Percentiles rank a stretch among this genome's conserved stretches.
Evolutionary conservation across 2,888 invertebrate genomes (phyloP).

Genomic region (Melanostoma scalare): DNA sequence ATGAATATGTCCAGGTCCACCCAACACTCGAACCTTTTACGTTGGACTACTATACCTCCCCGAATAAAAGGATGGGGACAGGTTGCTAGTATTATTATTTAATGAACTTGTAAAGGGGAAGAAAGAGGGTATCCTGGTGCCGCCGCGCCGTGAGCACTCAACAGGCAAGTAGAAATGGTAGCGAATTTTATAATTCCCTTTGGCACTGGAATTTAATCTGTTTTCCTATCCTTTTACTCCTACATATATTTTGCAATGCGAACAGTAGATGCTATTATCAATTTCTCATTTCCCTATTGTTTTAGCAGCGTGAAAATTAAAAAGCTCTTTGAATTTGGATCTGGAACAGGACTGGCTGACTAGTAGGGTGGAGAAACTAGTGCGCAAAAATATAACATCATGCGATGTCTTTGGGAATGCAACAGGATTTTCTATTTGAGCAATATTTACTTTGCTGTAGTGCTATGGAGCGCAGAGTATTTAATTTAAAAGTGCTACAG

Average conservation of each 20-base stretch:
- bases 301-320: slow-evolving; percentile 55
- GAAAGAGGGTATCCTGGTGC: not conserved
- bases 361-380: too few relatives aligned
- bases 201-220: slow-evolving; percentile 66
- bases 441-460: too few relatives aligned
- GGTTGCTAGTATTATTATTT: slow-evolving; percentile 68
- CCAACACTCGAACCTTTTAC: slow-evolving; percentile 7
- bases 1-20: slow-evolving; percentile 31
- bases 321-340: slow-evolving; percentile 37
- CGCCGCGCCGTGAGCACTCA: slow-evolving; percentile 27
- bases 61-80: not conserved
- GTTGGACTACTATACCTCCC: not conserved
- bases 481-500: too few relatives aligned
- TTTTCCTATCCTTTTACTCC: slow-evolving; percentile 35
- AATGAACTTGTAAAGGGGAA: slow-evolving; percentile 58
- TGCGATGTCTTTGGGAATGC: too few relatives aligned
- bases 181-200: slow-evolving; percentile 69
- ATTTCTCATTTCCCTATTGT: slow-evolving; percentile 59
- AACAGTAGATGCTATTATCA: slow-evolving; percentile 40
- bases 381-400: too few relatives aligned
- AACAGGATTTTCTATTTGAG: too few relatives aligned
- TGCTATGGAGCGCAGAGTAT: too few relatives aligned
- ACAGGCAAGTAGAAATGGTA: slow-evolving; percentile 50
- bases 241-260: not conserved
- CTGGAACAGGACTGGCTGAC: slow-evolving; percentile 1